Evolutionary conservation across 2,113 vertebrate species (phyloP).

Genomic region (Himantopus leucocephalus): DNA sequence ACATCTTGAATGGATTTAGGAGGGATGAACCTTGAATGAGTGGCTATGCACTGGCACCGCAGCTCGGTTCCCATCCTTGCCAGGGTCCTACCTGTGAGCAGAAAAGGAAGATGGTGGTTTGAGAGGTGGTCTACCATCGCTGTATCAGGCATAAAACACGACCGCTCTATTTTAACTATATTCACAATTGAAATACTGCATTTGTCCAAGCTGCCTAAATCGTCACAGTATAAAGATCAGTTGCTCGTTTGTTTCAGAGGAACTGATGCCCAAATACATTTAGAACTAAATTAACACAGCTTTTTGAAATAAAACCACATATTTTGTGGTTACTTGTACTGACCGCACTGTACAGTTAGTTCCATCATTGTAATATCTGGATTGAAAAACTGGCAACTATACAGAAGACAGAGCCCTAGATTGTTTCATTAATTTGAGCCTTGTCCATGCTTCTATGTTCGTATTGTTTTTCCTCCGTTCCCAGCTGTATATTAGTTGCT

Average conservation of each 20-base stretch:
- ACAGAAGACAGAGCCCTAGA: background rate
- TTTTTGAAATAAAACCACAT: background rate
- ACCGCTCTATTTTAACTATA: background rate
- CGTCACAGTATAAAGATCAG: accelerated
- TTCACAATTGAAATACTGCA: background rate
- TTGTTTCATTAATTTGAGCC: background rate
- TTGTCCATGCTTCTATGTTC: background rate
- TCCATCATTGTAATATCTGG: background rate
- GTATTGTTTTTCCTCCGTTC: background rate
- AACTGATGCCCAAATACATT: background rate
- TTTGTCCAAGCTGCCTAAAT: background rate
- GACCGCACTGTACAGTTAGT: accelerated
- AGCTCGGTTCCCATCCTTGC: conserved; percentile 71
- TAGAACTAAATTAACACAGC: background rate
- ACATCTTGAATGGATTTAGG: conserved; percentile 75
- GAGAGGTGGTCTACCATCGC: background rate
- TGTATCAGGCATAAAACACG: accelerated
- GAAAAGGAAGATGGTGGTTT: background rate
- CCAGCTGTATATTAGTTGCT: background rate
- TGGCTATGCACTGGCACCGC: conserved; percentile 85
- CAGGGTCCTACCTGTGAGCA: conserved; percentile 63
- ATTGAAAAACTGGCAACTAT: background rate
- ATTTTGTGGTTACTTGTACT: background rate
- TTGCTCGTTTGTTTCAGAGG: background rate
- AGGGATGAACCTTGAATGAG: conserved; percentile 75